phyloP scores from a whole-genome alignment of 2,888 invertebrate species.

The Monoplex corrugatus region DNA sequence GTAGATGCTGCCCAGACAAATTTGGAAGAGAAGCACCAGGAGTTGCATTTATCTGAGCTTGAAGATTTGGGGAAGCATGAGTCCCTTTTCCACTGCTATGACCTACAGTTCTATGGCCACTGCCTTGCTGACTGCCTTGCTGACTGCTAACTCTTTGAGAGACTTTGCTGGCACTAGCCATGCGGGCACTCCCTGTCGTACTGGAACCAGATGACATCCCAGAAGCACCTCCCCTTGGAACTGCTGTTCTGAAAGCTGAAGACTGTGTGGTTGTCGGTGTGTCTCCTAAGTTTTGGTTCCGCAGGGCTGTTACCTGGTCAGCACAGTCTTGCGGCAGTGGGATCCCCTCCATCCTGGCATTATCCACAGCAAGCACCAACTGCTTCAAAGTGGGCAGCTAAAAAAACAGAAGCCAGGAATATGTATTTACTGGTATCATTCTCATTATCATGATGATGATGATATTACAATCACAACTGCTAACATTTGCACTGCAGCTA shows the following conservation, averaged over 20 bases:
- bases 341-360: background rate
- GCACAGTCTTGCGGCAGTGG: background rate
- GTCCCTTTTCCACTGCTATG: background rate
- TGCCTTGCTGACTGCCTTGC: too few species aligned
- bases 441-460: too few species aligned
- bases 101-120: background rate
- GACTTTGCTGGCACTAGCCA: background rate
- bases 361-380: background rate
- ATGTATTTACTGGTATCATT: too few species aligned
- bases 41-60: background rate
- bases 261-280: background rate
- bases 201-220: background rate
- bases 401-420: too few species aligned
- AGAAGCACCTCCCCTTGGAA: background rate
- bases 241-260: background rate
- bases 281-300: background rate
- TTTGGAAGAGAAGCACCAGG: background rate
- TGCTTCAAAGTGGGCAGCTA: too few species aligned
- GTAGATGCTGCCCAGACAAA: background rate
- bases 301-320: background rate
- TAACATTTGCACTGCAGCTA: too few species aligned
- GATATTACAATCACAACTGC: too few species aligned
- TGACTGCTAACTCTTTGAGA: background rate
- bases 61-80: too few species aligned
- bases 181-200: background rate